These are phyloP conservation scores for Ardeotis arabs DNA, from an alignment of 2,113 vertebrate genomes.

Conservation along the genomic window DNA sequence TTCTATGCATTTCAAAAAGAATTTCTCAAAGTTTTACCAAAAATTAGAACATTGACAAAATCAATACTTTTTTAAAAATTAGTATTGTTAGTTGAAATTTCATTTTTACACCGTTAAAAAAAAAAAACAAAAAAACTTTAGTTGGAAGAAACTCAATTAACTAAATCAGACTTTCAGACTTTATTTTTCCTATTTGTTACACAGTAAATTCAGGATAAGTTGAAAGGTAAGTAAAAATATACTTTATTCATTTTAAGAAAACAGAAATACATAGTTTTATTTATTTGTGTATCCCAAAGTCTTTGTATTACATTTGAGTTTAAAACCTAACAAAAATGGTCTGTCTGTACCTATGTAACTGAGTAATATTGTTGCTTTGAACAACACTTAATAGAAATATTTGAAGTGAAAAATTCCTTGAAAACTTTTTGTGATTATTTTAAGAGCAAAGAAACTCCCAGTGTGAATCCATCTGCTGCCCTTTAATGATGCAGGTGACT, in stretches of 20 bases:
- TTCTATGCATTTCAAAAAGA: neutral
- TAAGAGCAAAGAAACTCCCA: neutral
- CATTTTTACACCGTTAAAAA: neutral
- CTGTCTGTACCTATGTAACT: neutral
- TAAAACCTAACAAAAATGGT: neutral
- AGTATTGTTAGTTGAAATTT: neutral
- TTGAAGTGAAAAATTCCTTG: neutral
- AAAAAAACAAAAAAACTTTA: neutral
- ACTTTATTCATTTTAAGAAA: neutral
- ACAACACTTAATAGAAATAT: neutral
- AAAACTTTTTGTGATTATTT: neutral
- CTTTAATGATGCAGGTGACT: neutral
- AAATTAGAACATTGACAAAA: neutral
- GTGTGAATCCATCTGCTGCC: neutral
- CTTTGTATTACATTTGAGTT: neutral
- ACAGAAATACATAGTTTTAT: neutral
- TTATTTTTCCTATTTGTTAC: neutral
- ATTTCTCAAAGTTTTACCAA: neutral
- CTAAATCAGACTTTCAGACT: neutral
- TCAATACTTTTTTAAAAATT: neutral
- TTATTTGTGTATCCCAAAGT: neutral
- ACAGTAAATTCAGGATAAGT: neutral
- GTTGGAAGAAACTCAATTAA: fast-evolving
- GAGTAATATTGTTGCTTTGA: neutral
- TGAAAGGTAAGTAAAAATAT: neutral